phyloP scores from a whole-genome alignment of 2,113 vertebrate species.

The Hydropotes inermis region DNA sequence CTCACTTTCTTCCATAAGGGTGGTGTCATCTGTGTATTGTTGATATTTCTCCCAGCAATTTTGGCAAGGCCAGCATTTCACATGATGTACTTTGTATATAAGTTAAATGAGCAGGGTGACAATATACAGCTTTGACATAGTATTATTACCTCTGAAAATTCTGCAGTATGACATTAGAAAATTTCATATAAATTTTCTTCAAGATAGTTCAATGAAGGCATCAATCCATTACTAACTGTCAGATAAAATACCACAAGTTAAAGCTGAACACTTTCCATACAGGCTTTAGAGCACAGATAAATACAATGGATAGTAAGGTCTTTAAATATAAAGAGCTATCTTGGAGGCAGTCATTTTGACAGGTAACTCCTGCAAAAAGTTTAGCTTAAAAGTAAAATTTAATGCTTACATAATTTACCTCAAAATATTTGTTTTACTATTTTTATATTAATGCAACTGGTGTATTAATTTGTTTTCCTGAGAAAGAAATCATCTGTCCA shows the following conservation, averaged over 20 bases:
- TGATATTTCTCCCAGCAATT: neutral
- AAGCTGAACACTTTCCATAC: neutral
- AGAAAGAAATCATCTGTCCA: neutral
- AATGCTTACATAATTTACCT: neutral
- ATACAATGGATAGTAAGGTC: neutral
- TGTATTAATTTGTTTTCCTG: neutral
- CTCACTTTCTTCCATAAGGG: neutral
- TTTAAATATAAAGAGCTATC: neutral
- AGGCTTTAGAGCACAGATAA: neutral
- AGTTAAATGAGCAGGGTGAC: neutral
- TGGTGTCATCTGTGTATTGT: neutral
- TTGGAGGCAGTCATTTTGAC: neutral
- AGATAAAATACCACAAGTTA: neutral
- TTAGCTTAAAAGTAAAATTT: neutral
- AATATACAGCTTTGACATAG: neutral
- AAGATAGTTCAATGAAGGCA: neutral
- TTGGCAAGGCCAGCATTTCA: neutral
- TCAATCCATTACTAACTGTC: neutral
- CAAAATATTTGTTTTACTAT: neutral
- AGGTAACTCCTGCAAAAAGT: neutral
- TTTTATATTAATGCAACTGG: neutral
- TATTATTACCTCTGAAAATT: neutral
- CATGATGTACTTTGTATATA: neutral
- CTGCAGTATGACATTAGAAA: neutral
- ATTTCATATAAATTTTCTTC: neutral